phyloP scores from a whole-genome alignment of 2,113 vertebrate species.

The Lota lota region DNA sequence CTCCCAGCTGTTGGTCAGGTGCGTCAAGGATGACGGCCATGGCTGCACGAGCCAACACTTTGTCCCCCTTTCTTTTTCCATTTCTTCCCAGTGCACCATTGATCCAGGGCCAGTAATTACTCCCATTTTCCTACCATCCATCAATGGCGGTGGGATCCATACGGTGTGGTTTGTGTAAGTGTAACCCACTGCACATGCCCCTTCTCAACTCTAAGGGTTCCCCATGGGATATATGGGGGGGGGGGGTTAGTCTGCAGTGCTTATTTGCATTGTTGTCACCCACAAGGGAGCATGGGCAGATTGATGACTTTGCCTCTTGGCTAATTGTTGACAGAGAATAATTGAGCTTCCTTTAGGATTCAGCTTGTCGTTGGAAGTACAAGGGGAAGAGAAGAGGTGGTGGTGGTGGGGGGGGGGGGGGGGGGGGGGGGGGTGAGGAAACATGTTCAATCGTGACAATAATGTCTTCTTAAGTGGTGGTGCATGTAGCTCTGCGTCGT shows the following conservation, averaged over 20 bases:
- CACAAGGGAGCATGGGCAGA: conserved; percentile 23
- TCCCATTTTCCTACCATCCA: neutral
- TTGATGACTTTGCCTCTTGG: conserved; percentile 38
- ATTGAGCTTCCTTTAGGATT: conserved; percentile 47
- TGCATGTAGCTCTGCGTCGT: neutral
- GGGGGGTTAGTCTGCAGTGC: conserved; percentile 2
- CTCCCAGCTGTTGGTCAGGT: neutral
- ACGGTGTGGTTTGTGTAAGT: neutral
- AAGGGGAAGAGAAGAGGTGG: neutral
- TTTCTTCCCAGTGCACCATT: neutral
- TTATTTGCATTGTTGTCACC: conserved; percentile 41
- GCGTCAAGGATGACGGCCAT: neutral
- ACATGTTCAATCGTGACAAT: conserved; percentile 12
- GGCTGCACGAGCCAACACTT: neutral
- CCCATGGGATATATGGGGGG: conserved; percentile 6
- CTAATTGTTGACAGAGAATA: conserved; percentile 56
- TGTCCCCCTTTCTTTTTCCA: neutral
- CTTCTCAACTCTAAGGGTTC: neutral
- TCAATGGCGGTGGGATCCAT: conserved; percentile 7
- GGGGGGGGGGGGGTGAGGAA: neutral
- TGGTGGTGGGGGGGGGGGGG: neutral
- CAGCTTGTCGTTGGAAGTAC: too few species aligned
- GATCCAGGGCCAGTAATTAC: neutral
- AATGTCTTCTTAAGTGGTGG: conserved; percentile 1
- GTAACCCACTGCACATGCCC: neutral